Evolutionary conservation across 2,888 invertebrate species (phyloP), one percentile per base, ranked within the genome.

Genomic region (Hydropsyche betteni): DNA sequence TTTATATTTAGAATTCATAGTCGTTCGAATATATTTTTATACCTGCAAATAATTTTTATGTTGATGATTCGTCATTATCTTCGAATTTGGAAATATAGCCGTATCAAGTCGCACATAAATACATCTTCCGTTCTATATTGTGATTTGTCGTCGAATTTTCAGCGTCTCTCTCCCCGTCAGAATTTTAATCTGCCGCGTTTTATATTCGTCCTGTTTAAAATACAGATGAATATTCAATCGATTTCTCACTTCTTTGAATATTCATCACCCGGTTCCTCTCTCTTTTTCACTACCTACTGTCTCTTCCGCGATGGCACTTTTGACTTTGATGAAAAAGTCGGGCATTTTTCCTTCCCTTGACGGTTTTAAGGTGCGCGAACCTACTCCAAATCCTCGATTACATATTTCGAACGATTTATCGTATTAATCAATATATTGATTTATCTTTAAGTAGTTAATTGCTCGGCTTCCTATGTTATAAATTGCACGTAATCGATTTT

Each of bases 221-320:
- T 68, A 58, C 74, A 64, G 72, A 78, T 79, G 79, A 79, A 79
- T 79, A 79, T 77, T 77, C 78, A 78, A 78, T 77, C 73, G 76
- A 55, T 64, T 73, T 73, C 69, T 75, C 55, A 68, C 44, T 51
- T 44, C 69, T 78, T 70, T 79, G 79, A 77, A 79, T 77, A 77
- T 79, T 79, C 77, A 79, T 77, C 75, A 70, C 68, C 10, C 44
- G 10, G 44, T 44, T 44, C 44, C 44, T 44, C 6, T 44, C 44
- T 44, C 10, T 10, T 44, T 44, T 8, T 44, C 10, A 44, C 44
- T 24, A 4, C 44, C 44, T 1, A 4, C 10, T 44, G 44, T 44
- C 44, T 44, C 68, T 38, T 50, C 38, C 44, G 68, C 77, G 75
- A 61, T 16, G 34, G 68, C 75, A 64, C 64, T 64, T 55, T 64